Base-by-base conservation (phyloP, 2,888 invertebrate genomes). In the Drosophila yooni region DNA sequence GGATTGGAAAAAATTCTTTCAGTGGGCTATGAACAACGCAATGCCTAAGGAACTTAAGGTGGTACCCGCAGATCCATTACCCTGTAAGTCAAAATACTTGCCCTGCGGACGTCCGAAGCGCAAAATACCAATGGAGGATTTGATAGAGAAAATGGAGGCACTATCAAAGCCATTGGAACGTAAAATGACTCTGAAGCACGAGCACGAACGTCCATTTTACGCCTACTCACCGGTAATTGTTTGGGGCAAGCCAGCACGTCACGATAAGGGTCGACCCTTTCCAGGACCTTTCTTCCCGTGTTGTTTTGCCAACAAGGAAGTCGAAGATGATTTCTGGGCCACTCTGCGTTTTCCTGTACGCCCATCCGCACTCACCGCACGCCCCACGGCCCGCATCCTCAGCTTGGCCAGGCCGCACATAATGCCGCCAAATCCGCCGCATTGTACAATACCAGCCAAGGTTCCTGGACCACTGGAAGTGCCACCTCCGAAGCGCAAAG, bases 301-400 rank as follows among this genome's bases (percentile, higher is more conserved):
- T 10, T 82, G 75, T 54, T 92, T 92, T 62, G 72, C 80, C 29
- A 91, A 92, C 31, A 70, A 81, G 1, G 91, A 92, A 7, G 27
- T 87, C 7, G 85, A 91, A 69, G 77, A 69, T 2, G 81, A 88
- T 2, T 92, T 87, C 63, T 92, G 92, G 92, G 70, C 85, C 1
- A 48, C 69, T 0, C 38, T 92, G 21, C 89, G 92, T 4, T 92
- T 91, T 70, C 91, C 91, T 25, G 54, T 92, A 3, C 75, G 83
- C 0, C 67, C 69, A 0, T 56, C 76, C 0, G 91, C 93, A 0
- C 75, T 91, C 0, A 85, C 70, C 6, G 91, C 89, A 38, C 82
- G 64, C 18, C 73, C 90, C 0, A 78, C 91, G 2, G 52, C 83
- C 1, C 89, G 84, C 25, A 83, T 92, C 0, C 29, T 87, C 1